Percentiles rank a stretch among this genome's conserved stretches.
Evolutionary conservation across 2,797 vertebrate genomes (phyloP).

Genomic region (Serranus cabrilla): DNA sequence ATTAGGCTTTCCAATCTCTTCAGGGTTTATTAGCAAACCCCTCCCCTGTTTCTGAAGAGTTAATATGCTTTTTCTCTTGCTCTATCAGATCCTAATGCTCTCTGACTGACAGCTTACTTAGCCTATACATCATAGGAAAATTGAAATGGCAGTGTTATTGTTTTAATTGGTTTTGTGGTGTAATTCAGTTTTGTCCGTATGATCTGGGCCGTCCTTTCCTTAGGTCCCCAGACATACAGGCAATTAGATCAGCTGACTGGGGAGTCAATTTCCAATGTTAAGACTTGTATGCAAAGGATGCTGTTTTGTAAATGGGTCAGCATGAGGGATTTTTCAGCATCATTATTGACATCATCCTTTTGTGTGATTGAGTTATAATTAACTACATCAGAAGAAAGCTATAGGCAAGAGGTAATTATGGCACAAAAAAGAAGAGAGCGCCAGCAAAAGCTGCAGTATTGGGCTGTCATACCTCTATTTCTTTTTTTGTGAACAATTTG

Average conservation of each 20-base stretch:
- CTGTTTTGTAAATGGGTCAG: conserved; percentile 55
- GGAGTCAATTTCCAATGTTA: conserved; percentile 47
- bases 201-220: conserved; percentile 54
- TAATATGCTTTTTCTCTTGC: conserved; percentile 63
- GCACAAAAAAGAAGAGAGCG: conserved; percentile 46
- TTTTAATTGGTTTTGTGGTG: conserved; percentile 78
- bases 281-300: conserved; percentile 35
- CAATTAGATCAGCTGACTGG: conserved; percentile 67
- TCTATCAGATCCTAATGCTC: conserved; percentile 75
- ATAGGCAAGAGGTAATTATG: conserved; percentile 64
- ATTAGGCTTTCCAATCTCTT: conserved; percentile 78
- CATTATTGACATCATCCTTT: conserved; percentile 46
- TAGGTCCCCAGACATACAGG: conserved; percentile 41
- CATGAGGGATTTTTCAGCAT: conserved; percentile 35
- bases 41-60: conserved; percentile 59
- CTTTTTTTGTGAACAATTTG: conserved; percentile 12
- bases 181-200: conserved; percentile 72
- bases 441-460: conserved; percentile 49
- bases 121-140: conserved; percentile 71
- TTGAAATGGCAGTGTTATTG: conserved; percentile 75
- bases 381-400: conserved; percentile 37
- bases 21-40: conserved; percentile 71
- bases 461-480: conserved; percentile 23
- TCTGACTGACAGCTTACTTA: conserved; percentile 75
- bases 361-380: conserved; percentile 57